A percentile compares a stretch with the other conserved stretches of the same genome.
phyloP scores from a whole-genome alignment of 2,888 invertebrate species.

The Tipula helvola region DNA sequence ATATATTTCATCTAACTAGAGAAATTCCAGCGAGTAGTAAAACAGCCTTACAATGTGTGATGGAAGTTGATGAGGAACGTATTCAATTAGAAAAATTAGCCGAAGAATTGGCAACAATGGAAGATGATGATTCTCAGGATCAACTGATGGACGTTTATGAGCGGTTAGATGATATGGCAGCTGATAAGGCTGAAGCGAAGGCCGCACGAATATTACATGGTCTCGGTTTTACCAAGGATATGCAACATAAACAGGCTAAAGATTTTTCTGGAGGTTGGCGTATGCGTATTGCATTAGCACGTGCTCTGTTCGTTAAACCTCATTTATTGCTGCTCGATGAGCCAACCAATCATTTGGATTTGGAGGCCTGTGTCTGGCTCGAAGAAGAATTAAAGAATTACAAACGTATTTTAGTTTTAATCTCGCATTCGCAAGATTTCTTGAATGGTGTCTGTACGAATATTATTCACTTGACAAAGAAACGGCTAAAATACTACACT shows the following conservation, averaged over 20 bases:
- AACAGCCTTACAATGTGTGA: constrained; percentile 88
- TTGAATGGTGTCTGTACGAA: constrained; percentile 95
- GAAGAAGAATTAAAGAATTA: constrained; percentile 96
- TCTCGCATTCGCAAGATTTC: constrained; percentile 99
- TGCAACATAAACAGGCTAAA: constrained; percentile 78
- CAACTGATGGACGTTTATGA: constrained; percentile 97
- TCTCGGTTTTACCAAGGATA: constrained; percentile 80
- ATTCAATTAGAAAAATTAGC: constrained; percentile 82
- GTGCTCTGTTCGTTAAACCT: constrained; percentile 95
- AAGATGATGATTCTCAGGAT: constrained; percentile 88
- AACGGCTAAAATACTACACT: constrained; percentile 86
- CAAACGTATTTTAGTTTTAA: constrained; percentile 90
- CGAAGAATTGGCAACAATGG: constrained; percentile 73
- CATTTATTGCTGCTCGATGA: constrained; percentile 93
- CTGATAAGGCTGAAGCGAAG: constrained; percentile 87
- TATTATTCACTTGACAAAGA: constrained; percentile 90
- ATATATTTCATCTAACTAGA: constrained; percentile 92
- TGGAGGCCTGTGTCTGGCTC: constrained; percentile 99
- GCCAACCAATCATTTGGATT: constrained; percentile 97
- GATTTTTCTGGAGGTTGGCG: constrained; percentile 94
- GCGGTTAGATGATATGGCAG: constrained; percentile 89
- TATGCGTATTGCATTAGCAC: constrained; percentile 95
- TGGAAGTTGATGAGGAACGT: constrained; percentile 96
- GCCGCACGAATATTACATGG: constrained; percentile 94
- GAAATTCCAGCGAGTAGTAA: constrained; percentile 99